Conservation (phyloP, 2,113 vertebrate species). For the Sisor rabdophorus region DNA sequence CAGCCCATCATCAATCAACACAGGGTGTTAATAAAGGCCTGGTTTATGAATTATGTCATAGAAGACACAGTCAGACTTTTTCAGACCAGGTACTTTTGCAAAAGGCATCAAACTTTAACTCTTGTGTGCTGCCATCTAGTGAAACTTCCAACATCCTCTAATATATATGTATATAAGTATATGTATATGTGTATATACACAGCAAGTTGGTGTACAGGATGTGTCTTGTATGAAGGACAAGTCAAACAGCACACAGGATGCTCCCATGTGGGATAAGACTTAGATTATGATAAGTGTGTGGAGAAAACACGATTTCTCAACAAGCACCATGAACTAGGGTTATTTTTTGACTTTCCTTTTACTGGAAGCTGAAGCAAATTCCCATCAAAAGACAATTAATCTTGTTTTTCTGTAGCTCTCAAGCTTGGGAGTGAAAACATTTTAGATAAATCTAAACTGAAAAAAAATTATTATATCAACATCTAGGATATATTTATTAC, state of each 20-base stretch:
- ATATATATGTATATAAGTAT: too few species aligned
- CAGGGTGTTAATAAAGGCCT: background rate
- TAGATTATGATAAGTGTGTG: constrained; percentile 19
- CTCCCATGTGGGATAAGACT: constrained; percentile 23
- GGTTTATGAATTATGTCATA: background rate
- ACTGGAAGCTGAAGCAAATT: constrained; percentile 21
- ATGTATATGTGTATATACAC: too few species aligned
- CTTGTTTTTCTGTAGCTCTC: background rate
- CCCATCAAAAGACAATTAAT: constrained; percentile 29
- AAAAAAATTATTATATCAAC: too few species aligned
- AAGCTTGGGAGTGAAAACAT: background rate
- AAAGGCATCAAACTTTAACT: constrained; percentile 29
- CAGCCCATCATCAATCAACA: background rate
- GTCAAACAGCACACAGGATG: background rate
- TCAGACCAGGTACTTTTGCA: background rate
- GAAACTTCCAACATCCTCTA: constrained; percentile 31
- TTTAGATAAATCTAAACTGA: too few species aligned
- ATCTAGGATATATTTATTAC: too few species aligned
- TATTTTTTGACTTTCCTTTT: constrained; percentile 20
- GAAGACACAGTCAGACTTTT: background rate
- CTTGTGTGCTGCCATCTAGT: constrained; percentile 72
- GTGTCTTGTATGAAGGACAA: background rate
- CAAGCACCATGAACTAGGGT: constrained; percentile 33
- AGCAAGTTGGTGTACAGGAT: background rate
- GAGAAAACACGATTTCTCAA: constrained; percentile 42